phyloP scores from a whole-genome alignment of 2,888 invertebrate genomes.

The Drosophila demipolita region DNA sequence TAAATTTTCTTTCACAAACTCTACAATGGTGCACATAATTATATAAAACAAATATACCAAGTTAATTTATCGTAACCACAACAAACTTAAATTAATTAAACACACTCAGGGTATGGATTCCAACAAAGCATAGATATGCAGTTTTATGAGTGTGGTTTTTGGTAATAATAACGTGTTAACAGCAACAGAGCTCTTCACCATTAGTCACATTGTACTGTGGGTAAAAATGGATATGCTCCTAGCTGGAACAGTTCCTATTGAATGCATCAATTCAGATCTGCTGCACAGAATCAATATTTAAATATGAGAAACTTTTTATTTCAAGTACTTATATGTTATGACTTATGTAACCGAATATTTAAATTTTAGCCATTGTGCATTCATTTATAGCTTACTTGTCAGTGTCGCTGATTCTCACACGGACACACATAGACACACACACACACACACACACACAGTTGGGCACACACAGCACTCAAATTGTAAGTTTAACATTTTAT shows the following conservation, averaged over 20 bases:
- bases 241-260: background rate
- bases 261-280: background rate
- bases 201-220: background rate
- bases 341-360: background rate
- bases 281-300: background rate
- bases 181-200: constrained; percentile 1
- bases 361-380: constrained; percentile 1
- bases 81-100: background rate
- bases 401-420: constrained; percentile 15
- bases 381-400: constrained; percentile 38
- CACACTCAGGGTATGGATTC: background rate
- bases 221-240: background rate
- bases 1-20: background rate
- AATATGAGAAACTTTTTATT: background rate
- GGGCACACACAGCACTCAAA: background rate
- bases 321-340: background rate
- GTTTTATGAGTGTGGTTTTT: constrained; percentile 10
- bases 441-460: background rate
- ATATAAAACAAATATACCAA: background rate
- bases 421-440: background rate
- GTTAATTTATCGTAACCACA: background rate
- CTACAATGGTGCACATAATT: background rate
- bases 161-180: constrained; percentile 26
- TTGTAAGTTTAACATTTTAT: constrained; percentile 27
- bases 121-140: background rate